A percentile compares a stretch with the other conserved stretches of the same genome.
These are phyloP conservation scores for Acrocephalus arundinaceus DNA, from an alignment of 2,113 vertebrate species.

Conservation along the genomic window DNA sequence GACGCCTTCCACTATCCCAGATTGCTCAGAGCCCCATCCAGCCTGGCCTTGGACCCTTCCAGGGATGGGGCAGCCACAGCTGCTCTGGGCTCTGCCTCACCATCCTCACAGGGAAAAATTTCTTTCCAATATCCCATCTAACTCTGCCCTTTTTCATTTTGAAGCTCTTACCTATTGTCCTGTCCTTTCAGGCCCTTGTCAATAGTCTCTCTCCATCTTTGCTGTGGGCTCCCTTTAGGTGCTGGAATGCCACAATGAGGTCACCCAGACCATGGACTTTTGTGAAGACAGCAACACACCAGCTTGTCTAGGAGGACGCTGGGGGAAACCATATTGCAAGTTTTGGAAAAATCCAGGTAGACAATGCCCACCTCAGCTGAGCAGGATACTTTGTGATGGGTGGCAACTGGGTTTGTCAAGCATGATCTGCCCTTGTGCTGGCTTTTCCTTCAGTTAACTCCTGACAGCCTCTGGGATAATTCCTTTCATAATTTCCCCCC, in stretches of 20 bases:
- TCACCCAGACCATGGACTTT: background rate
- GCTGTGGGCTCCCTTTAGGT: background rate
- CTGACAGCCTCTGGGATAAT: background rate
- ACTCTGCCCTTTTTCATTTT: rapidly evolving
- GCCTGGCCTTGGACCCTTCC: rapidly evolving
- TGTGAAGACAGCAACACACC: too few species aligned
- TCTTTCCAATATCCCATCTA: background rate
- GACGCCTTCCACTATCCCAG: background rate
- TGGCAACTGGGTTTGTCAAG: background rate
- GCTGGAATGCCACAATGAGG: background rate
- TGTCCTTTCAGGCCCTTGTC: background rate
- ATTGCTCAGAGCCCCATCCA: background rate
- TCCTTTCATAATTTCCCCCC: background rate
- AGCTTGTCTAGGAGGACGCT: background rate
- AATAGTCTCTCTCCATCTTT: background rate
- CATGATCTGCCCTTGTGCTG: background rate
- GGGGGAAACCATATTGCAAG: background rate
- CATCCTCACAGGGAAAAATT: background rate
- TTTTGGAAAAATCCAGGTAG: background rate
- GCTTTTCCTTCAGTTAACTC: background rate
- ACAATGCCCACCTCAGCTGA: background rate
- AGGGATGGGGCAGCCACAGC: background rate
- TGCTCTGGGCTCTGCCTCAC: rapidly evolving
- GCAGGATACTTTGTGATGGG: background rate
- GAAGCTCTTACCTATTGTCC: rapidly evolving